Base-by-base conservation (phyloP, 2,797 vertebrate genomes). In the Urophycis tenuis region DNA sequence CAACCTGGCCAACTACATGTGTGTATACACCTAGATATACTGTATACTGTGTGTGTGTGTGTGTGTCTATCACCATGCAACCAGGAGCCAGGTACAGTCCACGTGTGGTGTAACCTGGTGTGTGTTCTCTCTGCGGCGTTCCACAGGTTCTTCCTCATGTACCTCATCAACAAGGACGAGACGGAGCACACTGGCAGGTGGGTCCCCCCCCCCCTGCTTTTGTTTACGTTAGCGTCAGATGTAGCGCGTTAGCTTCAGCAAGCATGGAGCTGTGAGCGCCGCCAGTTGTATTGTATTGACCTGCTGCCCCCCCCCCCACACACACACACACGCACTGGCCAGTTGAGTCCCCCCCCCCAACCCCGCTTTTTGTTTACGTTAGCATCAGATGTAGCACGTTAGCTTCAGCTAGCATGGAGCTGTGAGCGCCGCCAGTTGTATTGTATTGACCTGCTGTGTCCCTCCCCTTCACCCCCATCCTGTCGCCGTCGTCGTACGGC, bases 101-200 rank as follows among this genome's bases (percentile, higher is more conserved):
- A 14, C 5, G n/a, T 29, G 60, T 64, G 3, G 25, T 64, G 5
- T 2, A 64, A 64, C 12, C n/a, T 7, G 29, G n/a, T 4, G 60
- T 3, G n/a, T 29, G 60, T 10, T 12, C 4, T 11, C 9, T 5
- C n/a, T 60, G n/a, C 73, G 5, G 14, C 3, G 30, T 14, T 71
- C 80, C 81, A 9, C 81, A 97, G 96, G 94, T 98, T 98, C 88
- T 97, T 97, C 90, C 87, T 97, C 81, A 98, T 98, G 96, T 97
- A 98, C 76, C 91, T 98, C 17, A 98, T 98, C 85, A 98, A 98
- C 87, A 98, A 98, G 87, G 96, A 98, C 31, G 96, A 98, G 76
- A 98, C 96, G 0, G 96, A 98, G 82, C 96, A 98, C 91, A 98
- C 96, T 0, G 96, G 96, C 96, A 97, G 95, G 96, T 96, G 80